phyloP scores from a whole-genome alignment of 1,140 invertebrate genomes.

The Sitodiplosis mosellana region DNA sequence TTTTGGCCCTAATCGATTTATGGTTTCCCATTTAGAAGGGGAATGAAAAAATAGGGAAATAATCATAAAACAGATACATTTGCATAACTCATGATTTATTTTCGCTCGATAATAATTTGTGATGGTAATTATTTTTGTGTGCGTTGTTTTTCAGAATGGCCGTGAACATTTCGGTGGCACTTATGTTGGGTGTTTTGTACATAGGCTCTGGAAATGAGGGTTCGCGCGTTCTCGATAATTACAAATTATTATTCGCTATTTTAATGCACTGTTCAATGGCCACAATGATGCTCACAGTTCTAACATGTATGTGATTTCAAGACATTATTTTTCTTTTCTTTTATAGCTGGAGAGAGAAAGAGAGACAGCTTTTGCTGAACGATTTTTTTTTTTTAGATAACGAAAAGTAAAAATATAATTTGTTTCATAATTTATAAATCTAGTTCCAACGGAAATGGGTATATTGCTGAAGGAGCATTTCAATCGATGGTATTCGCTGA shows the following conservation, averaged over 20 bases:
- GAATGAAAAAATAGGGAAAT: too few species aligned
- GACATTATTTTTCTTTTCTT: slow-evolving; percentile 9
- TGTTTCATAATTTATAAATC: too few species aligned
- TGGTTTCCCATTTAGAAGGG: too few species aligned
- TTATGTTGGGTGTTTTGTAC: slow-evolving; percentile 56
- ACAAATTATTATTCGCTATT: slow-evolving; percentile 62
- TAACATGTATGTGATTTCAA: slow-evolving; percentile 70
- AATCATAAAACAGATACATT: neutral
- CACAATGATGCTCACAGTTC: slow-evolving; percentile 67
- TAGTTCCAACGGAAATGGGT: slow-evolving; percentile 81
- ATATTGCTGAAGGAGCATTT: slow-evolving; percentile 85
- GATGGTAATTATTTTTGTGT: neutral
- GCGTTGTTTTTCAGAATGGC: slow-evolving; percentile 30
- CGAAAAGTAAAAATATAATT: too few species aligned
- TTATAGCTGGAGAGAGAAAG: slow-evolving; percentile 1
- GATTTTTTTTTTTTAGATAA: too few species aligned
- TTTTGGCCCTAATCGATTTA: too few species aligned
- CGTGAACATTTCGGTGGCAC: slow-evolving; percentile 49
- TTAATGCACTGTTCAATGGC: slow-evolving; percentile 71
- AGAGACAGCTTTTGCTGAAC: too few species aligned
- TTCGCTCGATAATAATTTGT: neutral
- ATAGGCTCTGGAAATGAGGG: slow-evolving; percentile 49
- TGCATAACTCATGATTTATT: neutral
- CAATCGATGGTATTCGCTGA: slow-evolving; percentile 91
- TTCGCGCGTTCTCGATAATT: slow-evolving; percentile 56